Base-by-base conservation (phyloP, 2,113 vertebrate species). In the Nannospalax galili region DNA sequence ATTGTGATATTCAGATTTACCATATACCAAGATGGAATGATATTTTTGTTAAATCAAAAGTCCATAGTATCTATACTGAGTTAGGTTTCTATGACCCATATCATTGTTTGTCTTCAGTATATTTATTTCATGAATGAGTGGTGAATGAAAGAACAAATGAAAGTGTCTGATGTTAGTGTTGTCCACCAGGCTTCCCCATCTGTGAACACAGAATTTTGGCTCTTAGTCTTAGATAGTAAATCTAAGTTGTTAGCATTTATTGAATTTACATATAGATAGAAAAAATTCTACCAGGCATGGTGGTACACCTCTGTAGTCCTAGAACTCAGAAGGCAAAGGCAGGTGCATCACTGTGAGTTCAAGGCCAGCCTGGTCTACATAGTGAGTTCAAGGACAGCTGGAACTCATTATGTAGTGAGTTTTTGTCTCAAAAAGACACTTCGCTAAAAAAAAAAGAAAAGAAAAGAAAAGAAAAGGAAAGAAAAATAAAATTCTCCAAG, bases 41-140 rank as follows among this genome's bases (percentile, higher is more conserved):
- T 67, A 32, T 92, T 81, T 93, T 84, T 42, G 40, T 92, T 79
- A 78, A n/a, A n/a, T 79, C 26, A 75, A 37, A 95, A 72, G 64
- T 67, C 20, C 45, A 4, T 72, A n/a, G 8, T 78, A 90, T 48
- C 32, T 32, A 32, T 40, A 7, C 45, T 4, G 69, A 67, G 22
- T 9, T 19, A 14, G 4, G 30, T 16, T 52, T 96, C 80, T 26
- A 77, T 37, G 5, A 1, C 52, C 40, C 24, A 62, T 0, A 67
- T 1, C 17, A 37, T 77, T 89, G 74, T 78, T 35, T 48, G 48
- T 65, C 32, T 72, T 28, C 48, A 52, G 48, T 6, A 52, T 79
- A n/a, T 1, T 4, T 26, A 6, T 86, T 86, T 95, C 70, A 90
- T 88, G 40, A 84, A 75, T 19, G 4, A 73, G 72, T 65, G 32